A percentile compares a stretch with the other conserved stretches of the same genome.
phyloP scores from a whole-genome alignment of 2,113 vertebrate genomes.

The Cynoglossus semilaevis region DNA sequence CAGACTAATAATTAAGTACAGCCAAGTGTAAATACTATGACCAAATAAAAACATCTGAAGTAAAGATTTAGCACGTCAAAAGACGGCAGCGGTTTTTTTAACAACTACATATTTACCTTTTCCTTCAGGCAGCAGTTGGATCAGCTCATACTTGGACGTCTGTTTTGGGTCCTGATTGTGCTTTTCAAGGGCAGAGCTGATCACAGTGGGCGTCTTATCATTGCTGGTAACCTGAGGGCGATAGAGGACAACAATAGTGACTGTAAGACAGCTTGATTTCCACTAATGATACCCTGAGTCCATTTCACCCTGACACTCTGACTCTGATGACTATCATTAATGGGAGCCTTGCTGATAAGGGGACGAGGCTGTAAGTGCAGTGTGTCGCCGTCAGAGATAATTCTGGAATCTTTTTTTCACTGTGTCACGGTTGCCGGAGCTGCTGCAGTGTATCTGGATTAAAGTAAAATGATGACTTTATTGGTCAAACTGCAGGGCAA shows the following conservation, averaged over 20 bases:
- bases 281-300: constrained; percentile 32
- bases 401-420: constrained; percentile 16
- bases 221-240: constrained; percentile 84
- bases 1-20: no score
- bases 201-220: constrained; percentile 86
- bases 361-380: constrained; percentile 28
- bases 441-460: neutral
- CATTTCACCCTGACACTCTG: constrained; percentile 19
- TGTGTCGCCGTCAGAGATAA: neutral
- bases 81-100: no score
- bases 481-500: no score
- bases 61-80: no score
- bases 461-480: no score
- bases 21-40: no score
- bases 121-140: constrained; percentile 85
- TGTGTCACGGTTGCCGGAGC: neutral
- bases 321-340: constrained; percentile 53
- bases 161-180: constrained; percentile 81
- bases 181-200: constrained; percentile 85
- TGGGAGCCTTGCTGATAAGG: constrained; percentile 20
- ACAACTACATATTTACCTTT: constrained; percentile 74
- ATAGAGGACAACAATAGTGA: constrained; percentile 29
- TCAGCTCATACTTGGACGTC: constrained; percentile 80
- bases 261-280: constrained; percentile 27
- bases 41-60: no score